Evolutionary conservation across 2,797 vertebrate genomes (phyloP), one percentile per base, ranked within the genome.

Genomic region (Sorex maritimensis): DNA sequence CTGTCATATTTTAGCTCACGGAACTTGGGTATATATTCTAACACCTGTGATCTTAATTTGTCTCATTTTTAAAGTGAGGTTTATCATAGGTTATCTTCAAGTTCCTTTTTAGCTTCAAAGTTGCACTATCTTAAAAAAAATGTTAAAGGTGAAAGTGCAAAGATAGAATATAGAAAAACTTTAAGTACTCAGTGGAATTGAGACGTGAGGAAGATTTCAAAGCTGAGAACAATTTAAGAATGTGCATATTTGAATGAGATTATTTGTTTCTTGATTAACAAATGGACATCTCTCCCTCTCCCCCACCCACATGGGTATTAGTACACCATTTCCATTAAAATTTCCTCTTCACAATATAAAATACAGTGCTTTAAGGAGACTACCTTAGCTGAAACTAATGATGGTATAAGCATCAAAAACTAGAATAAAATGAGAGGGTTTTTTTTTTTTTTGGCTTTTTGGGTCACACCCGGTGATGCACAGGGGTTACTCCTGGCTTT

Each of bases 231-330:
- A 91, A 90, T 23, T 96, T 94, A 92, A 90, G 72, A 82, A 88
- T 93, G 92, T 94, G 75, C 85, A 93, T 96, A 95, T 96, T 93
- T 96, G 85, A 96, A 86, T 91, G 68, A 90, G 44, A 91, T 96
- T 95, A 89, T 95, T 96, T 96, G 86, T 94, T 97, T 94, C 87
- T 89, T 96, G 94, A 96, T 96, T 95, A 96, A 94, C 71, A 93
- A 17, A 41, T 95, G 55, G 89, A 92, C 67, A 89, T 96, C 94
- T 94, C 93, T 82, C 79, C 88, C 79, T 24, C 63, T 58, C 69
- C 46, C 46, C 81, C 34, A 63, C 10, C 65, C 58, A 26, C 24
- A 75, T 95, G 86, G 71, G 24, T 86, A 92, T 92, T 92, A 90
- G 83, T 30, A 46, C 55, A 23, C 44, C 82, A 92, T 95, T 95